Evolutionary conservation across 64 coral and sea anemone species (phyloP).

Genomic region (Actinia tenebrosa): DNA sequence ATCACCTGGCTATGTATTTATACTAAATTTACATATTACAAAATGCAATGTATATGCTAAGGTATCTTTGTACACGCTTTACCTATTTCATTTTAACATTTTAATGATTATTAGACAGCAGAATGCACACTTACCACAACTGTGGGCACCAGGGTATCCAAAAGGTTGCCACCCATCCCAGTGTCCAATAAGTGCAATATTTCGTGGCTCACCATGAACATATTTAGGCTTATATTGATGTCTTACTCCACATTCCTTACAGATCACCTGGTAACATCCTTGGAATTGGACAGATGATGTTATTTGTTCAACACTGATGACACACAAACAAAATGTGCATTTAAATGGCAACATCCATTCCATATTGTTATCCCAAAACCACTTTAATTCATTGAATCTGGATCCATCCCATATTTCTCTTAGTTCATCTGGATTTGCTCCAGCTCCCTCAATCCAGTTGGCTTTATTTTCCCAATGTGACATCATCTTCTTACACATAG

Average conservation of each 20-base stretch:
- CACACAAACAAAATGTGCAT: constrained; percentile 7
- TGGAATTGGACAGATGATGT: neutral
- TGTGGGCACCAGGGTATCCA: neutral
- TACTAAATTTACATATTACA: no score
- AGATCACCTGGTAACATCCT: constrained; percentile 3
- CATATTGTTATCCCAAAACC: constrained; percentile 18
- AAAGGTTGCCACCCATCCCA: constrained; percentile 52
- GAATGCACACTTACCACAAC: constrained; percentile 27
- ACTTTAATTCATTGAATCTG: constrained; percentile 2
- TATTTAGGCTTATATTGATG: neutral
- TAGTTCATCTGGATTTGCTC: neutral
- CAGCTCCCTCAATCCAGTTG: constrained; percentile 17
- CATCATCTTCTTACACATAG: constrained; percentile 39
- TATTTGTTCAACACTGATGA: constrained; percentile 33
- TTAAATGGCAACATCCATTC: constrained; percentile 35
- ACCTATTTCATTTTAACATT: no score
- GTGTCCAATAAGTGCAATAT: constrained; percentile 31
- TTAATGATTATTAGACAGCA: no score
- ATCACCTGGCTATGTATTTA: no score
- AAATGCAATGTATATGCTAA: no score
- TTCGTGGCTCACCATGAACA: constrained; percentile 19
- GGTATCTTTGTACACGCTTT: no score
- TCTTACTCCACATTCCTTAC: constrained; percentile 18
- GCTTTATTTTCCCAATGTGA: constrained; percentile 33
- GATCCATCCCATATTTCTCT: constrained; percentile 37